Base-by-base conservation (phyloP, 2,113 vertebrate species). In the Peromyscus californicus region DNA sequence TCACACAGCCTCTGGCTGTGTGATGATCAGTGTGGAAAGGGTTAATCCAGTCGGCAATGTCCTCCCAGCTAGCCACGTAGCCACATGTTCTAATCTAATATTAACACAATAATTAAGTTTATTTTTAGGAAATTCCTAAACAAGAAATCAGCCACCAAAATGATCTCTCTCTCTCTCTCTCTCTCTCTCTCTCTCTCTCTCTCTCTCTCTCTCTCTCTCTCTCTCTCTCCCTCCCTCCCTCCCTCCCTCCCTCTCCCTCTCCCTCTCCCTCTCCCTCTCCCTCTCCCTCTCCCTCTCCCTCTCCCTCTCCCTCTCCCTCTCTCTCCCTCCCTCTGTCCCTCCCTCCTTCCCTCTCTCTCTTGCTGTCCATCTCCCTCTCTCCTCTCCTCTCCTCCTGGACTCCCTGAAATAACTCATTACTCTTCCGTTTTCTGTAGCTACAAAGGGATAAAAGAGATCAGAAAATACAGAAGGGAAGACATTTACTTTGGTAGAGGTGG, bases 21-120 rank as follows among this genome's bases (percentile, higher is more conserved):
- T n/a, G 29, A 11, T 19, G 59, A 95, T 65, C 80, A 90, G 65
- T 61, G 39, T 80, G 79, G 51, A 91, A 93, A 88, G 11, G 13
- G 5, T 29, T 75, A 63, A 42, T 95, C 80, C 57, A 42, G 8
- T 45, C 72, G 75, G 80, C 65, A 92, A 85, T 24, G 45, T n/a
- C 17, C 17, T 70, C 75, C 69, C 45, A 96, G 36, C 39, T 39
- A 29, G 21, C 63, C 42, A 42, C 48, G 70, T 67, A 24, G 21
- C 54, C n/a, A 15, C n/a, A 80, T 72, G 36, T 59, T 85, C 75
- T 89, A 92, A 85, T 85, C 76, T 67, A 78, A 93, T 80, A 92
- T 94, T 94, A 97, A 94, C 80, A 89, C 26, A 69, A 67, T 86
- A 88, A 72, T 93, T 94, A 80, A 59, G 75, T 92, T 97, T 75